Conservation (phyloP, 2,888 invertebrate genomes). For the Buathra laborator region DNA sequence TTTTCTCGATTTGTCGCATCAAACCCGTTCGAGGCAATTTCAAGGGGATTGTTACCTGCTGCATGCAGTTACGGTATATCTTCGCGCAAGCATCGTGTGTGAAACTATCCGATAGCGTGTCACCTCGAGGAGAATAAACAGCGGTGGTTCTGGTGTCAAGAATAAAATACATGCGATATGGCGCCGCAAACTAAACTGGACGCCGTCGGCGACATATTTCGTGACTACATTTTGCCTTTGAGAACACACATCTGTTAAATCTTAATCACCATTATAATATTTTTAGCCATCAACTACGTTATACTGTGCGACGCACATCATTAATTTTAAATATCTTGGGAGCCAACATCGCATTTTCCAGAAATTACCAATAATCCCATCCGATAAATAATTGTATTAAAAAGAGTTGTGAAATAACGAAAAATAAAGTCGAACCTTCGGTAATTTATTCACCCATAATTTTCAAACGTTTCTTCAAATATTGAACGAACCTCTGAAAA, state of each 20-base stretch:
- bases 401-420: too few species aligned
- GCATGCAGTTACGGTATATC: background rate
- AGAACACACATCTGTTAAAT: background rate
- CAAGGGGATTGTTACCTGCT: background rate
- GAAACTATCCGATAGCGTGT: conserved; percentile 2
- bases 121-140: background rate
- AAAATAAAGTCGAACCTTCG: too few species aligned
- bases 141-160: background rate
- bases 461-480: too few species aligned
- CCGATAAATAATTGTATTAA: too few species aligned
- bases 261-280: background rate
- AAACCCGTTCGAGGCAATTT: background rate
- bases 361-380: background rate
- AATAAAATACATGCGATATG: conserved; percentile 3
- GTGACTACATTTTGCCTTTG: background rate
- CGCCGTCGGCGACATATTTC: conserved; percentile 3
- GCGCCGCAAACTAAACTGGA: background rate
- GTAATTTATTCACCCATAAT: too few species aligned
- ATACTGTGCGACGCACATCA: background rate
- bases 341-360: background rate
- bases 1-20: background rate
- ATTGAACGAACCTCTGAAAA: too few species aligned
- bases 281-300: background rate
- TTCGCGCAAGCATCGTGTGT: conserved; percentile 1
- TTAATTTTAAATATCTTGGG: background rate